These are phyloP conservation scores for Euborellia annulipes DNA, from an alignment of 1,140 invertebrate genomes.

Conservation along the genomic window DNA sequence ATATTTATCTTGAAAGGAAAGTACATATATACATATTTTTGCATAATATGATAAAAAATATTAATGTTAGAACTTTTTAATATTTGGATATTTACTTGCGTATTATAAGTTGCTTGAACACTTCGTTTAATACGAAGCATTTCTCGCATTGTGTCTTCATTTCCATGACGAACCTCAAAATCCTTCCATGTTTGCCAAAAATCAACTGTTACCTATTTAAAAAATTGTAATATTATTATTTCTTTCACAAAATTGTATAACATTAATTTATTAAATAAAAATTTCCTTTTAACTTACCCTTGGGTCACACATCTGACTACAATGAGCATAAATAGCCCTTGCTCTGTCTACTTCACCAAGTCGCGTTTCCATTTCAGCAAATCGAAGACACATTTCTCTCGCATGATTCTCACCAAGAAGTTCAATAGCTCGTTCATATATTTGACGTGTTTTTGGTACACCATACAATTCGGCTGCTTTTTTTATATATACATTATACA, in stretches of 20 bases:
- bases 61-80: too few relatives aligned
- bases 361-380: conserved; percentile 95
- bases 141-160: conserved; percentile 98
- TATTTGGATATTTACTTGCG: too few relatives aligned
- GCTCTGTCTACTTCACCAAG: conserved; percentile 96
- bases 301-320: conserved; percentile 98
- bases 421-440: conserved; percentile 98
- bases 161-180: conserved; percentile 98
- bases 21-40: too few relatives aligned
- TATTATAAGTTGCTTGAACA: conserved; percentile 94
- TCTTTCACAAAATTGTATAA: too few relatives aligned
- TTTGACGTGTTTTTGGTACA: conserved; percentile 86
- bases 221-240: conserved; percentile 3
- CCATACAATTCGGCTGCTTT: conserved; percentile 96
- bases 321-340: conserved; percentile 92
- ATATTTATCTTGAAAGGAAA: conserved; percentile 49
- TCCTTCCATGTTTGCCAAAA: conserved; percentile 99
- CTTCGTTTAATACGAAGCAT: conserved; percentile 97
- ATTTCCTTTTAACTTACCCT: conserved; percentile 35
- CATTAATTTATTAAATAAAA: too few relatives aligned
- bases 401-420: conserved; percentile 77
- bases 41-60: too few relatives aligned
- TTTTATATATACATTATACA: conserved; percentile 98
- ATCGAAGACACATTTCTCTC: conserved; percentile 90
- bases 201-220: conserved; percentile 55